Evolutionary conservation across 2,113 vertebrate species (phyloP).

Genomic region (Cochlearius cochlearius): DNA sequence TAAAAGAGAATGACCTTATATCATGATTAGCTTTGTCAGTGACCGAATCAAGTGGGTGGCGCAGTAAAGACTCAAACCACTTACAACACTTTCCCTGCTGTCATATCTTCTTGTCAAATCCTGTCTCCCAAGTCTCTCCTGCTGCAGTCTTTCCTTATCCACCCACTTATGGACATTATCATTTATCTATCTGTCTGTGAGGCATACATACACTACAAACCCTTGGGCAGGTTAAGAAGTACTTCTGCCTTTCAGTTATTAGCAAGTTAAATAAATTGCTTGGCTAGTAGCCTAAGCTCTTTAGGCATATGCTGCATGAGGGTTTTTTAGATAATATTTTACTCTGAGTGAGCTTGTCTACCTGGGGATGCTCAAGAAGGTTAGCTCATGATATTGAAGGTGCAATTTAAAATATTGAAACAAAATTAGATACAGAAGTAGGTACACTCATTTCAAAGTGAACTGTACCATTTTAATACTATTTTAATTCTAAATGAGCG

Average conservation of each 20-base stretch:
- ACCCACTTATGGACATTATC: rapidly evolving
- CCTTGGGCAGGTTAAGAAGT: neutral
- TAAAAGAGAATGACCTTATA: neutral
- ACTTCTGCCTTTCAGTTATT: neutral
- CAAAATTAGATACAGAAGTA: neutral
- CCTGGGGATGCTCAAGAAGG: neutral
- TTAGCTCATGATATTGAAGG: neutral
- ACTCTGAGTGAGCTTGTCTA: neutral
- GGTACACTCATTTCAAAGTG: neutral
- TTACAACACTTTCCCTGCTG: neutral
- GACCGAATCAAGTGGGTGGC: neutral
- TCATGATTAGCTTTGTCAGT: neutral
- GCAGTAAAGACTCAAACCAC: neutral
- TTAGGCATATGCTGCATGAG: neutral
- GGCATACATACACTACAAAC: neutral
- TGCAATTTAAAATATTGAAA: neutral
- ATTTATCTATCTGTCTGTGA: neutral
- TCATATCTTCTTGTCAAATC: neutral
- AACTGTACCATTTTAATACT: neutral
- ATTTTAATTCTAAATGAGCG: neutral
- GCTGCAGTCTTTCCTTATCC: neutral
- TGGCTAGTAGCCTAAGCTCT: neutral
- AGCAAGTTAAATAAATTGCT: neutral
- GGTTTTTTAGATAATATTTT: neutral
- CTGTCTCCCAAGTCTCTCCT: neutral